phyloP scores from a whole-genome alignment of 2,797 vertebrate species.

The Pangasius macronema region DNA sequence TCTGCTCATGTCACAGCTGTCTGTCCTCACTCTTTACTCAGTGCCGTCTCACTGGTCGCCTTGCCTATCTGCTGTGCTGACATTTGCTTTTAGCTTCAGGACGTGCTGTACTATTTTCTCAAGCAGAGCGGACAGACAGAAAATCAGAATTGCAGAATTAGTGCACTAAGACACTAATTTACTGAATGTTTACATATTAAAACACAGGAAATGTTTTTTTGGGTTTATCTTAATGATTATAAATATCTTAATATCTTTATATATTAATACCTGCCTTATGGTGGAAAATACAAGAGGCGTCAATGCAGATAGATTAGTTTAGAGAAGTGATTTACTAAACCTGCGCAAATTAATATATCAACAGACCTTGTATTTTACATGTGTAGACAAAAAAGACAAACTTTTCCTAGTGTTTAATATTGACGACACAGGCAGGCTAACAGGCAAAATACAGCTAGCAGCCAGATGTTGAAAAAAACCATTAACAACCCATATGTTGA shows the following conservation, averaged over 20 bases:
- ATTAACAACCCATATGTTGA: neutral
- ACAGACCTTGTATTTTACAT: neutral
- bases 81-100: constrained; percentile 13
- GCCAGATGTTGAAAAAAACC: neutral
- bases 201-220: neutral
- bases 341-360: neutral
- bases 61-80: neutral
- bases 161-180: too few species aligned
- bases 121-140: neutral
- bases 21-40: constrained; percentile 1
- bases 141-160: neutral
- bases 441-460: neutral
- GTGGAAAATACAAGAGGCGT: neutral
- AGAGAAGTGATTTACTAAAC: neutral
- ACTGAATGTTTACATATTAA: neutral
- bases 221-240: neutral
- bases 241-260: neutral
- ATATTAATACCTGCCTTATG: neutral
- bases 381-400: neutral
- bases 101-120: neutral
- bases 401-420: neutral
- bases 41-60: constrained; percentile 3
- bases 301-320: neutral
- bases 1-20: neutral
- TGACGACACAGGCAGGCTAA: neutral